A percentile compares a stretch with the other conserved stretches of the same genome.
phyloP scores from a whole-genome alignment of 2,113 vertebrate species.

The Chaenocephalus aceratus region DNA sequence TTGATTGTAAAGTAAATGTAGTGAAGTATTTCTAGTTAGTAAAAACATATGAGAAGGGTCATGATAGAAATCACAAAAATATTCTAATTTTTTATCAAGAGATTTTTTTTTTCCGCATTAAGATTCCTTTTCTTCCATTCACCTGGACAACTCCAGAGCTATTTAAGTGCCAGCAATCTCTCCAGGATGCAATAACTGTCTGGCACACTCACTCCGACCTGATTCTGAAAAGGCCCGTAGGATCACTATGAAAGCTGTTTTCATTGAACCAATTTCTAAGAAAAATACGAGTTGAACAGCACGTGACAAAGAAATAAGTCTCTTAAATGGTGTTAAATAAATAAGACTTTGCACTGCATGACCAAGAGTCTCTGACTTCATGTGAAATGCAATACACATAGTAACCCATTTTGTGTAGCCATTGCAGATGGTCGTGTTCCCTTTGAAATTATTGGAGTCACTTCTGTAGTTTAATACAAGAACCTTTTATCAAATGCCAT shows the following conservation, averaged over 20 bases:
- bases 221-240: conserved; percentile 61
- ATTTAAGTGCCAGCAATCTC: conserved; percentile 67
- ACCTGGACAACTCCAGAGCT: conserved; percentile 63
- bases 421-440: not conserved
- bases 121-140: conserved; percentile 63
- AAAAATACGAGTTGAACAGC: conserved; percentile 58
- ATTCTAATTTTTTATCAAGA: not conserved
- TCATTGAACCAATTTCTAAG: conserved; percentile 68
- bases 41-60: conserved; percentile 51
- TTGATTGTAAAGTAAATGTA: conserved; percentile 43
- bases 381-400: not conserved
- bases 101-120: conserved; percentile 61
- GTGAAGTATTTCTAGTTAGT: conserved; percentile 42
- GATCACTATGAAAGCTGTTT: conserved; percentile 64
- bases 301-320: conserved; percentile 52
- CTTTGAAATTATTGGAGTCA: not conserved
- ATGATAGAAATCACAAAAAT: conserved; percentile 25
- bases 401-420: not conserved
- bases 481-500: too few species aligned
- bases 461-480: too few species aligned
- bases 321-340: conserved; percentile 44
- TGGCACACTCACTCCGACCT: conserved; percentile 64
- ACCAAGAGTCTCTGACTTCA: conserved; percentile 28
- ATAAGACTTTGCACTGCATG: conserved; percentile 8
- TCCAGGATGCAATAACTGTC: conserved; percentile 78